These are phyloP conservation scores for Pollenia angustigena DNA, from an alignment of 2,888 invertebrate genomes.

Conservation along the genomic window DNA sequence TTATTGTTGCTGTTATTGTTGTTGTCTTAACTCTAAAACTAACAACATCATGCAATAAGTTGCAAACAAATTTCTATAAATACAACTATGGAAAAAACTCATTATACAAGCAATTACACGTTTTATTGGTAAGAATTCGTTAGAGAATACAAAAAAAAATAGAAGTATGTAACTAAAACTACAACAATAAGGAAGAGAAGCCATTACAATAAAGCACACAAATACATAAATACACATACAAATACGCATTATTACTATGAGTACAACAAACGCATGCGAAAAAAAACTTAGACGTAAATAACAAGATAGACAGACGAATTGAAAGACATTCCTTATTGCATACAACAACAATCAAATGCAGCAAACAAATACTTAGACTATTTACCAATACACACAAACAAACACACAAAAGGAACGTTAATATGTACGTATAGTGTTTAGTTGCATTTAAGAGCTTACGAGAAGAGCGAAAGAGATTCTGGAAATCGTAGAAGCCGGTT, in stretches of 20 bases:
- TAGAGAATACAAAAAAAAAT: constrained; percentile 28
- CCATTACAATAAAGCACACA: constrained; percentile 24
- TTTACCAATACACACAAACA: not conserved
- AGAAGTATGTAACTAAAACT: constrained; percentile 8
- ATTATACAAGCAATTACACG: constrained; percentile 76
- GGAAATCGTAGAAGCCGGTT: constrained; percentile 38
- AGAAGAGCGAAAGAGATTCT: constrained; percentile 15
- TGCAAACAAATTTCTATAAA: constrained; percentile 56
- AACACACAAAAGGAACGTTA: not conserved
- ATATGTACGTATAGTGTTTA: not conserved
- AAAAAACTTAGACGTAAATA: constrained; percentile 25
- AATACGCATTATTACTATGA: not conserved
- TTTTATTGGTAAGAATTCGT: constrained; percentile 74
- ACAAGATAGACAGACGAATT: constrained; percentile 29
- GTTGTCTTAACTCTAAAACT: constrained; percentile 29
- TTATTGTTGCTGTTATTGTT: constrained; percentile 5
- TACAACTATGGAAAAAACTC: constrained; percentile 69
- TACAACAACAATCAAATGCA: constrained; percentile 45
- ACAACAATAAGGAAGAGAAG: constrained; percentile 29
- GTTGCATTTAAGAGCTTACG: constrained; percentile 24
- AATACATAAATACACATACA: not conserved
- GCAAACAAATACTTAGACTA: constrained; percentile 1
- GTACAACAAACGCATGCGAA: constrained; percentile 19
- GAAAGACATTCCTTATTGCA: constrained; percentile 52
- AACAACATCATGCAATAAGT: constrained; percentile 34